A percentile compares a stretch with the other conserved stretches of the same genome.
phyloP scores from a whole-genome alignment of 2,113 vertebrate genomes.

The Clinocottus analis region DNA sequence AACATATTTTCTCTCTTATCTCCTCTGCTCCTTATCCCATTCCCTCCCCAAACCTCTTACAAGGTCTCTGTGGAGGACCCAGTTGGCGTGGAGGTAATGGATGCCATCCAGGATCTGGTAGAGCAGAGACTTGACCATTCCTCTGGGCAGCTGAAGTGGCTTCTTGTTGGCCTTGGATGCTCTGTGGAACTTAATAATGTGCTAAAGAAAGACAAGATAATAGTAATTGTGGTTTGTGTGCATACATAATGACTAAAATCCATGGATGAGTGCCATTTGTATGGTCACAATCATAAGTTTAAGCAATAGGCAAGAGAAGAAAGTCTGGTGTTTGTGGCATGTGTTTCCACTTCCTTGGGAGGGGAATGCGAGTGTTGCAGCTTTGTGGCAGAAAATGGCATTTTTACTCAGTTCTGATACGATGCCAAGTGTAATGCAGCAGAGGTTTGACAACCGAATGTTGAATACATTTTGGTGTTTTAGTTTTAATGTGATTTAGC shows the following conservation, averaged over 20 bases:
- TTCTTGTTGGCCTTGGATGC: constrained; percentile 99
- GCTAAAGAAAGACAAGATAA: constrained; percentile 84
- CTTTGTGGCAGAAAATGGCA: constrained; percentile 54
- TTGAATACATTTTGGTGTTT: constrained; percentile 13
- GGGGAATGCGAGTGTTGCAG: constrained; percentile 39
- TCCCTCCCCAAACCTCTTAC: constrained; percentile 84
- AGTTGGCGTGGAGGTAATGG: constrained; percentile 99
- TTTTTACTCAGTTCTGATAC: constrained; percentile 40
- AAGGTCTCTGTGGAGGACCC: constrained; percentile 99
- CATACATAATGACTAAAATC: background rate
- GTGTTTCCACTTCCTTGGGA: constrained; percentile 47
- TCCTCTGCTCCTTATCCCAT: background rate
- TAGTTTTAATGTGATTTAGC: constrained; percentile 31
- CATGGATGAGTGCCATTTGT: background rate
- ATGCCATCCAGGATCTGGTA: constrained; percentile 99
- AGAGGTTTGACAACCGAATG: constrained; percentile 33
- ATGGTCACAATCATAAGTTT: constrained; percentile 9
- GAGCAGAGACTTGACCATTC: constrained; percentile 99
- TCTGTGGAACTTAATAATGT: constrained; percentile 99
- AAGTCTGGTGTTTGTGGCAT: constrained; percentile 42
- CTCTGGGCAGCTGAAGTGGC: constrained; percentile 98
- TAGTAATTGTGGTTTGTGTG: background rate
- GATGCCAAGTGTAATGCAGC: constrained; percentile 34
- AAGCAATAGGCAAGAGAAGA: constrained; percentile 17
- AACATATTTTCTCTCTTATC: constrained; percentile 19